Base-by-base conservation (phyloP, 2,888 invertebrate genomes). In the Drosophila vallismaia region DNA sequence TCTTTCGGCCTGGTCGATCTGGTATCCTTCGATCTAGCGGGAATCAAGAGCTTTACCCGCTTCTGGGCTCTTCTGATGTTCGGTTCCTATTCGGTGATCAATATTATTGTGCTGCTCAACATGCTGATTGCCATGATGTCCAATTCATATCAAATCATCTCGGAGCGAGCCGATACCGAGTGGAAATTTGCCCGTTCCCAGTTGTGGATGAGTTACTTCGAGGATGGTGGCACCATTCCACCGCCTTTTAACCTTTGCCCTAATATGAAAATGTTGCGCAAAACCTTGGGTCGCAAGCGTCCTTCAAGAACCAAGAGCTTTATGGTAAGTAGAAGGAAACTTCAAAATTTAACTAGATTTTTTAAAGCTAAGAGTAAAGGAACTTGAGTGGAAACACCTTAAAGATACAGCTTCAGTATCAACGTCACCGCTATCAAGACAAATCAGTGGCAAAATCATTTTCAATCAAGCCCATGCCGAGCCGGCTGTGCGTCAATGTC, bases 121-220 rank as follows among this genome's bases (percentile, higher is more conserved):
- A 97, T 99, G 95, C 94, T 99, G 42, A 99, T 99, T 90, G 99
- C 99, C 89, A 99, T 99, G 99, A 99, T 99, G 98, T 98, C 98
- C 68, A 99, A 98, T 92, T 99, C 98, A 0, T 99, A 99, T 92
- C 98, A 98, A 92, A 97, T 98, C 72, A 99, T 99, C 87, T 98
- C 98, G 86, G 97, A 98, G 94, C 94, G 98, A 89, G 95, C 98
- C 3, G 99, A 99, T 89, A 95, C 95, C 0, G 98, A 99, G 92
- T 99, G 99, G 99, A 99, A 99, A 92, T 99, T 98, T 89, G 98
- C 98, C 0, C 93, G 99, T 50, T 97, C 97, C 76, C 97, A 97
- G 89, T 92, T 99, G 48, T 99, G 99, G 98, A 97, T 99, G 93
- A 98, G 98, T 83, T 99, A 98, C 91, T 99, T 99, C 89, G 97